Conservation (phyloP, 2,113 vertebrate genomes). For the Bufo bufo region DNA sequence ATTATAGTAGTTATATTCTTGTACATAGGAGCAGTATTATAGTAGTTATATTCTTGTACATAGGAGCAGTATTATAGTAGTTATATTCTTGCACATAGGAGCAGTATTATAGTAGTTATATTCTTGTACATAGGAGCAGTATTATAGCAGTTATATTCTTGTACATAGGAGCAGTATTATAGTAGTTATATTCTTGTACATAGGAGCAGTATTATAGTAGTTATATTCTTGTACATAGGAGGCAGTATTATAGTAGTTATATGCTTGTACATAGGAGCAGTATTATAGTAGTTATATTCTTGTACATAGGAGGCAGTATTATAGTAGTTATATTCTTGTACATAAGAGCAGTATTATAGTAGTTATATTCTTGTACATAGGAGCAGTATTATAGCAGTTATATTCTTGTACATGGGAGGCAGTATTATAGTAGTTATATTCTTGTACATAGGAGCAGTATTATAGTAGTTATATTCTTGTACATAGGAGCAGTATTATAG, state of each 20-base stretch:
- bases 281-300: conserved; percentile 6
- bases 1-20: conserved; percentile 3
- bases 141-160: conserved; percentile 6
- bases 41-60: not conserved
- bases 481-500: too few relatives aligned
- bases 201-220: not conserved
- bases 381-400: not conserved
- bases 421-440: too few relatives aligned
- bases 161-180: not conserved
- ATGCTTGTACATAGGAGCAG: not conserved
- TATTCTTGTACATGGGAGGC: not conserved
- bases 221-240: not conserved
- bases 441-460: too few relatives aligned
- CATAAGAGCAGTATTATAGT: too few relatives aligned
- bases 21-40: not conserved
- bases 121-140: not conserved
- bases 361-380: too few relatives aligned
- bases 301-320: too few relatives aligned
- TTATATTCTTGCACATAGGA: too few relatives aligned
- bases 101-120: not conserved
- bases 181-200: conserved; percentile 5
- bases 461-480: too few relatives aligned
- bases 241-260: conserved; percentile 14
- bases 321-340: too few relatives aligned
- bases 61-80: too few relatives aligned